Conservation (phyloP, 2,888 invertebrate species). For the Chrysomela aeneicollis region DNA sequence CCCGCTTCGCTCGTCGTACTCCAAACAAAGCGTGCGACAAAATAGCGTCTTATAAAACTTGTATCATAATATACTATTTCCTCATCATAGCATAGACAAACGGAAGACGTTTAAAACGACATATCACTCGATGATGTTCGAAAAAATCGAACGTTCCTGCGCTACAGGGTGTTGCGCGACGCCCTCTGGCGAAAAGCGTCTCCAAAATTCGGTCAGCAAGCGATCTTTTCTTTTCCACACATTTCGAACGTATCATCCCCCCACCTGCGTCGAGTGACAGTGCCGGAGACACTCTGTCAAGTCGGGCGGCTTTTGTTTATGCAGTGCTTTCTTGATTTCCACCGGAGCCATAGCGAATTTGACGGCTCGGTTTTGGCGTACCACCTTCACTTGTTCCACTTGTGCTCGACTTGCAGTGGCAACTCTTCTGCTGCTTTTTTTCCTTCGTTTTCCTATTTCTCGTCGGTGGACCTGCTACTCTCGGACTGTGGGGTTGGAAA, state of each 20-base stretch:
- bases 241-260: not conserved
- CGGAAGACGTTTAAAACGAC: no score
- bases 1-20: no score
- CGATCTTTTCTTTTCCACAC: no score
- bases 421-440: not conserved
- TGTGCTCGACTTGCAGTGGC: not conserved
- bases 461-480: not conserved
- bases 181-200: no score
- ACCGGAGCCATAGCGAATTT: slow-evolving; percentile 21
- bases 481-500: not conserved
- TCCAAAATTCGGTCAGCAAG: no score
- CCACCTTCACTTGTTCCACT: not conserved
- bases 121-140: no score
- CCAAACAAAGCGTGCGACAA: no score
- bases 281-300: not conserved
- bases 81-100: no score
- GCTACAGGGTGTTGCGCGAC: no score
- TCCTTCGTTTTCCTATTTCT: not conserved
- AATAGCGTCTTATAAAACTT: no score
- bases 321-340: slow-evolving; percentile 37
- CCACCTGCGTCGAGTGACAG: slow-evolving; percentile 11
- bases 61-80: no score
- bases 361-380: not conserved
- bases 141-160: no score
- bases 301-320: slow-evolving; percentile 24